Percentiles rank a stretch among this genome's conserved stretches.
phyloP scores from a whole-genome alignment of 2,888 invertebrate species.

The Athalia circularis region DNA sequence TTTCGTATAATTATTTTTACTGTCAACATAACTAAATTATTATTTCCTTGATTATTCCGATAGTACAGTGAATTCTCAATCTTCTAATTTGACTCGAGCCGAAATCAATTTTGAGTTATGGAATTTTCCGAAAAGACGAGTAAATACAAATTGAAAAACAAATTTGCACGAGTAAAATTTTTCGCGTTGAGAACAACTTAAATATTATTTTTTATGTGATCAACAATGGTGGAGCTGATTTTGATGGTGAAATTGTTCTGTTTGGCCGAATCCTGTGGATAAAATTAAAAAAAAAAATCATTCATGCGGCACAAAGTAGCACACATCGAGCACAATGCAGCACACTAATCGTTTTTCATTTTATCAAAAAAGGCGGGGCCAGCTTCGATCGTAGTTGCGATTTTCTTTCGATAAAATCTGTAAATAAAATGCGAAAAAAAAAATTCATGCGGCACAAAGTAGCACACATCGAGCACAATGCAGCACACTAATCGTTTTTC shows the following conservation, averaged over 20 bases:
- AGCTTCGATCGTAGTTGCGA: too few species aligned
- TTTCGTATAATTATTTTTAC: neutral
- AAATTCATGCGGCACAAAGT: too few species aligned
- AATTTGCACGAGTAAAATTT: neutral
- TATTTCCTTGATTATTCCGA: neutral
- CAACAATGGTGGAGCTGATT: neutral
- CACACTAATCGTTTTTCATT: neutral
- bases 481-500: too few species aligned
- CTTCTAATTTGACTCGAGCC: neutral
- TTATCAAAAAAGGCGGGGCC: neutral
- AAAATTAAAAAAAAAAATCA: neutral
- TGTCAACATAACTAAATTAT: neutral
- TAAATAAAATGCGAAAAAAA: too few species aligned
- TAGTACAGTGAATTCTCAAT: neutral
- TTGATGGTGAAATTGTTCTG: neutral
- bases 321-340: conserved; percentile 19
- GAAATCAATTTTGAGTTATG: neutral
- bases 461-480: too few species aligned
- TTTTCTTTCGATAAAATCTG: too few species aligned
- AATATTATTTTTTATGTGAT: neutral
- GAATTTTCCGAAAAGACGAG: neutral
- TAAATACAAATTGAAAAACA: neutral
- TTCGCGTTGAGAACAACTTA: neutral
- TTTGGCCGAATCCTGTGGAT: neutral
- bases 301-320: neutral